Percentiles rank a stretch among this genome's conserved stretches.
Conservation (phyloP, 2,113 vertebrate species). For the Chrysochloris asiatica region DNA sequence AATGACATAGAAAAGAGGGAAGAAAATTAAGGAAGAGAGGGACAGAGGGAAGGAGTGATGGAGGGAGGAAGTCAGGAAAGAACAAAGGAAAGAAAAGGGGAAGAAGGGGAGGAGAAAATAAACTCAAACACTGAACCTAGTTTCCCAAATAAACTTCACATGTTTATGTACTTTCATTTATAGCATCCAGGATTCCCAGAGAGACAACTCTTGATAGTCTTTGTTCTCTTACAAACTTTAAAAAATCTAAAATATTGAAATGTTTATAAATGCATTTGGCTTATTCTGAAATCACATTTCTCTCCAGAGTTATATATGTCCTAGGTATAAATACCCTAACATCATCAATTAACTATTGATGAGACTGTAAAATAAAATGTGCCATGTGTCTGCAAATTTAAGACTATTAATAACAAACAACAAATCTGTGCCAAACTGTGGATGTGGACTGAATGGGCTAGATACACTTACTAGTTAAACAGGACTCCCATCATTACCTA, state of each 20-base stretch:
- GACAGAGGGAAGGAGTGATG: rapidly evolving
- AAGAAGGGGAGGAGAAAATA: not conserved
- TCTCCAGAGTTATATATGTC: not conserved
- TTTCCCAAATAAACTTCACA: not conserved
- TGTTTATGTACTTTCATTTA: not conserved
- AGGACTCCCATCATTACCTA: too few relatives aligned
- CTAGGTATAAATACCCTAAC: not conserved
- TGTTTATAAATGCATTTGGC: not conserved
- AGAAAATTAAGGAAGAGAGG: rapidly evolving
- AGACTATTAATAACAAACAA: not conserved
- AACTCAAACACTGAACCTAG: not conserved
- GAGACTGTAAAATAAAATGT: not conserved
- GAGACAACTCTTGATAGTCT: not conserved
- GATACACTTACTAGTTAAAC: not conserved
- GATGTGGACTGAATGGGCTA: not conserved
- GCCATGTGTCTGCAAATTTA: not conserved
- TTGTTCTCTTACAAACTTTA: not conserved
- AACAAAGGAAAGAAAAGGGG: not conserved
- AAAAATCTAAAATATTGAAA: conserved; percentile 30
- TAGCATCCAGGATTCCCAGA: not conserved
- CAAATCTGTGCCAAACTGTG: not conserved
- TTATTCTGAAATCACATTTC: conserved; percentile 23
- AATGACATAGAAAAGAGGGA: too few relatives aligned
- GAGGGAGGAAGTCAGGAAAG: rapidly evolving
- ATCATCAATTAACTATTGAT: not conserved